A percentile compares a stretch with the other conserved stretches of the same genome.
Evolutionary conservation across 2,888 invertebrate species (phyloP).

Genomic region (Orchesellides sinensis): DNA sequence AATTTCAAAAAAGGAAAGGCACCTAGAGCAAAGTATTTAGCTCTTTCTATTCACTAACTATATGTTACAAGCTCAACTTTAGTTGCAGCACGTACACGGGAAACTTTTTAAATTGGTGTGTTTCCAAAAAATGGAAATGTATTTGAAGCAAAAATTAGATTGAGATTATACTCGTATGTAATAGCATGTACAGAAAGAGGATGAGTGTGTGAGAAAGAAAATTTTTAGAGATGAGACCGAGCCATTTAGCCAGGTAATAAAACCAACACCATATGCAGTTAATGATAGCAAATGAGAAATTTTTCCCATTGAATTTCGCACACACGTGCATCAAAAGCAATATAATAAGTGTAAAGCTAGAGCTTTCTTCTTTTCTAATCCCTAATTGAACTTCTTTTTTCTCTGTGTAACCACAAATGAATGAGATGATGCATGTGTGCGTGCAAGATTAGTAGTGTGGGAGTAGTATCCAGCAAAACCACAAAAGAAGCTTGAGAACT

Average conservation of each 20-base stretch:
- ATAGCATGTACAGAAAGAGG: neutral
- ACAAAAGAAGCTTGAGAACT: neutral
- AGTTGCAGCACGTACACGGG: neutral
- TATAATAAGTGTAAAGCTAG: too few species aligned
- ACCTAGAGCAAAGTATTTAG: neutral
- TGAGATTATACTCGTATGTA: neutral
- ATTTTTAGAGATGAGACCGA: neutral
- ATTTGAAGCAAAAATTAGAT: neutral
- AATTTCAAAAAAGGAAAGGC: neutral
- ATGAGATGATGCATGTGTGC: neutral
- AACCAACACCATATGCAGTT: constrained; percentile 46
- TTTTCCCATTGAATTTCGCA: constrained; percentile 31
- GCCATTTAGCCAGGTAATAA: constrained; percentile 35
- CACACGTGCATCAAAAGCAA: too few species aligned
- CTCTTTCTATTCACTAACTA: constrained; percentile 1
- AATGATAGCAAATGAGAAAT: constrained; percentile 38
- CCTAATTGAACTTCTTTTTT: constrained; percentile 33
- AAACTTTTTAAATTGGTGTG: constrained; percentile 30
- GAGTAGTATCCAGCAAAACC: constrained; percentile 26
- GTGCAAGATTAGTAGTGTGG: constrained; percentile 8
- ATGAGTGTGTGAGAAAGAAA: neutral
- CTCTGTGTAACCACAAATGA: constrained; percentile 23
- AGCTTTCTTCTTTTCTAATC: neutral
- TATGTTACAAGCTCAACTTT: constrained; percentile 15
- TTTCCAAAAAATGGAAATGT: constrained; percentile 13